Conservation (phyloP, 2,888 invertebrate species). For the Tetranychus piercei region DNA sequence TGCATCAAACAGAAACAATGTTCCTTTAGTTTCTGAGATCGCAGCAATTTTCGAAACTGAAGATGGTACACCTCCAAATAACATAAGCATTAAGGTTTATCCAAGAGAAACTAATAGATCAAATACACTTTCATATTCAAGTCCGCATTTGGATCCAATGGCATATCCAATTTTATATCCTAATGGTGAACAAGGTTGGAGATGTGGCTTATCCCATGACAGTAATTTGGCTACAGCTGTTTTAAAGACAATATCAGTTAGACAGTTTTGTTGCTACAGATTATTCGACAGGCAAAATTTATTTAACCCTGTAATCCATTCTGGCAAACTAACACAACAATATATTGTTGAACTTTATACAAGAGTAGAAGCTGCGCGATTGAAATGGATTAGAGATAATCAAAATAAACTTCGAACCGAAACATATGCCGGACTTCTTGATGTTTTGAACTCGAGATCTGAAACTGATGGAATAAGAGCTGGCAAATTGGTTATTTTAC, state of each 20-base stretch:
- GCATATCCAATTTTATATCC: slow-evolving; percentile 27
- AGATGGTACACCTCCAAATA: slow-evolving; percentile 24
- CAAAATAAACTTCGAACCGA: slow-evolving; percentile 29
- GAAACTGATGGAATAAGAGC: slow-evolving; percentile 3
- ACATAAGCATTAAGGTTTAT: slow-evolving; percentile 24
- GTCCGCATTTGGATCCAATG: slow-evolving; percentile 27
- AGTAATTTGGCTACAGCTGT: too few species aligned
- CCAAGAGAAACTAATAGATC: neutral
- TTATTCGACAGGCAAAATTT: neutral
- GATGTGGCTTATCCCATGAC: neutral
- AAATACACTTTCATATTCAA: slow-evolving; percentile 19
- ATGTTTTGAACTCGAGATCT: slow-evolving; percentile 14
- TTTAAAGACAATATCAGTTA: neutral
- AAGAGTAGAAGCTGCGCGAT: slow-evolving; percentile 28
- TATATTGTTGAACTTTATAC: slow-evolving; percentile 29
- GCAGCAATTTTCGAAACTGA: slow-evolving; percentile 20
- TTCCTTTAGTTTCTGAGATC: slow-evolving; percentile 13
- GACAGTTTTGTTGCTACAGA: neutral
- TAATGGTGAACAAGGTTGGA: slow-evolving; percentile 25
- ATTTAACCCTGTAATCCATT: neutral
- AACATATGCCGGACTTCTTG: slow-evolving; percentile 27
- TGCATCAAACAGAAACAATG: slow-evolving; percentile 16
- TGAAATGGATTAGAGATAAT: slow-evolving; percentile 27
- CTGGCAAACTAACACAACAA: slow-evolving; percentile 25
- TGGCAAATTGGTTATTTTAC: slow-evolving; percentile 15